Conservation (phyloP, 2,888 invertebrate species). For the Marasmarcha lunaedactyla region DNA sequence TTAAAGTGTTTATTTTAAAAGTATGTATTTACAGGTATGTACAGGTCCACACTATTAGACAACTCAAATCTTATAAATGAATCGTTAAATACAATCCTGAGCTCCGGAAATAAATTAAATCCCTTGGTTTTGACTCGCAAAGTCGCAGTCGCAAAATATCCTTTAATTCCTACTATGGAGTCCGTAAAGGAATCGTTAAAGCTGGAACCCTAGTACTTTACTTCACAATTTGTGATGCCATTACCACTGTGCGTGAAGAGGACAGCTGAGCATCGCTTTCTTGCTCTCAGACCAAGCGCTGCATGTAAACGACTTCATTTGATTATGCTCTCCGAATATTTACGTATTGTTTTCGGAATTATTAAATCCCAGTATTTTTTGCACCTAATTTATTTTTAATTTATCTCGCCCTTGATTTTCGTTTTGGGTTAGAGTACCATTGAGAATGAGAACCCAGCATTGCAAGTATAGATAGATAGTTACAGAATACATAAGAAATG, state of each 20-base stretch:
- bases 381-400: no score
- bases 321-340: conserved; percentile 41
- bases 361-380: conserved; percentile 43
- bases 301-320: conserved; percentile 68
- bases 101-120: no score
- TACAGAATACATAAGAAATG: no score
- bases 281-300: conserved; percentile 38
- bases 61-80: no score
- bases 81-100: no score
- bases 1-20: no score
- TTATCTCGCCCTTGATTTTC: no score
- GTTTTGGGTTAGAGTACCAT: no score
- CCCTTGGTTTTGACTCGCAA: background rate
- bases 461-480: no score
- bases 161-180: background rate
- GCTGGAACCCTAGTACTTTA: conserved; percentile 26
- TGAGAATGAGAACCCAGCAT: no score
- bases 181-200: background rate
- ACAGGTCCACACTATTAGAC: no score
- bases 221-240: conserved; percentile 57
- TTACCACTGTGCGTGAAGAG: conserved; percentile 47
- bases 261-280: conserved; percentile 28
- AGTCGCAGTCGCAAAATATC: background rate
- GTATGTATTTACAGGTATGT: no score
- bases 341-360: conserved; percentile 20